Base-by-base conservation (phyloP, 2,797 vertebrate genomes). In the Halcyon leucocephala region DNA sequence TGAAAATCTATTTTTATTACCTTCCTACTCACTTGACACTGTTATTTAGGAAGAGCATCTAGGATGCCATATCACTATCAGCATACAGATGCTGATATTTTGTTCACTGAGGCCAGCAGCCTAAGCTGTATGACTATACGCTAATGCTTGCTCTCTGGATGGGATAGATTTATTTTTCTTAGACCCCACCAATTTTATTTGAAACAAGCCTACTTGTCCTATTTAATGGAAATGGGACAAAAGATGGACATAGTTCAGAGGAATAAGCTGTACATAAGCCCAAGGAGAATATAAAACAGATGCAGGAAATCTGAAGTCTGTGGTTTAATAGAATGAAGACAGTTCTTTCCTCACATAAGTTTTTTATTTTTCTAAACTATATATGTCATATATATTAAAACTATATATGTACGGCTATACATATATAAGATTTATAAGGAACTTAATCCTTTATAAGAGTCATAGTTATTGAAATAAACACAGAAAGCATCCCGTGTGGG, bases 391-490 rank as follows among this genome's bases (percentile, higher is more conserved):
- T 33, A n/a, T 71, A 64, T 60, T 64, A 67, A 8, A 86, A 62
- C 12, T 18, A 76, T 18, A 49, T 3, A 33, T 28, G 25, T 31
- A 46, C 14, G 4, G 3, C 80, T 81, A 66, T 57, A 89, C 58
- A 86, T 16, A 10, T 19, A 29, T 16, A 70, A 67, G 48, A 90
- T 55, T 94, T 90, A 89, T 58, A 90, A 80, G 44, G 35, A 35
- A 89, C 69, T 96, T 94, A 91, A 69, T 86, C 70, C 49, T 92
- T 93, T 93, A 29, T 54, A 93, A 86, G 65, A 90, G 80, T 86
- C 71, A 88, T 15, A 54, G 24, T 83, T 86, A 86, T 28, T 51
- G 79, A 95, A 95, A 92, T 93, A 96, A 95, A 96, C 55, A 94
- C 9, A 73, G 41, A 41, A 90, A 69, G 58, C 55, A 92, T 48